These are phyloP conservation scores for Tribolium castaneum DNA, from an alignment of 1,140 invertebrate genomes.

Conservation along the genomic window DNA sequence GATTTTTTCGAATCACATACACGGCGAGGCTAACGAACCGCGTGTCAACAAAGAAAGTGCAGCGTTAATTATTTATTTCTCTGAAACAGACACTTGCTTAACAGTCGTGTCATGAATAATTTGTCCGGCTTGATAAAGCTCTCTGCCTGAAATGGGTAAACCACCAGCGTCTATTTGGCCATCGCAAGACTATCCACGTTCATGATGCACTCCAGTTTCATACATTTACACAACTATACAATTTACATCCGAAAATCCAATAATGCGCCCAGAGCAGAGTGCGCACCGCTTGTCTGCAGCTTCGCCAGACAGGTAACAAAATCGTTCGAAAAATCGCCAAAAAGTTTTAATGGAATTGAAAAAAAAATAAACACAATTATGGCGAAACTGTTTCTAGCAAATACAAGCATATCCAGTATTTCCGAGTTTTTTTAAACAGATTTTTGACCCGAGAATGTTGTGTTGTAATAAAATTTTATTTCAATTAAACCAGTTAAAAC, in stretches of 20 bases:
- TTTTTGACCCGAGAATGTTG: too few relatives aligned
- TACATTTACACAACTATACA: slow-evolving; percentile 12
- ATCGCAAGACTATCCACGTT: neutral
- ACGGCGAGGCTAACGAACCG: neutral
- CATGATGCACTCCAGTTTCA: slow-evolving; percentile 11
- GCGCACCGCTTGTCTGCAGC: too few relatives aligned
- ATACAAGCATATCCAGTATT: too few relatives aligned
- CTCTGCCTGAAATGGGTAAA: slow-evolving; percentile 23
- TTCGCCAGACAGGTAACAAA: too few relatives aligned
- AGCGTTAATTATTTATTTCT: neutral
- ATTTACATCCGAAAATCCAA: slow-evolving; percentile 14
- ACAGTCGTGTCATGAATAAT: slow-evolving; percentile 23
- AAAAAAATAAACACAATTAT: too few relatives aligned
- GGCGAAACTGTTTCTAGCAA: too few relatives aligned
- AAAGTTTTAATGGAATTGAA: too few relatives aligned
- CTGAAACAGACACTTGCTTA: neutral
- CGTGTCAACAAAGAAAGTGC: neutral
- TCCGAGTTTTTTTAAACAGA: too few relatives aligned
- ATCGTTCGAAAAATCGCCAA: too few relatives aligned
- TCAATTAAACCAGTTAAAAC: too few relatives aligned
- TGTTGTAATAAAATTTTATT: too few relatives aligned
- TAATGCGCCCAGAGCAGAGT: neutral
- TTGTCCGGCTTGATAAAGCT: slow-evolving; percentile 25
- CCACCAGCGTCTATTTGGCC: neutral
- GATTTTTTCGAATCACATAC: neutral